Conservation (phyloP, 2,113 vertebrate genomes). For the Echinops telfairi region DNA sequence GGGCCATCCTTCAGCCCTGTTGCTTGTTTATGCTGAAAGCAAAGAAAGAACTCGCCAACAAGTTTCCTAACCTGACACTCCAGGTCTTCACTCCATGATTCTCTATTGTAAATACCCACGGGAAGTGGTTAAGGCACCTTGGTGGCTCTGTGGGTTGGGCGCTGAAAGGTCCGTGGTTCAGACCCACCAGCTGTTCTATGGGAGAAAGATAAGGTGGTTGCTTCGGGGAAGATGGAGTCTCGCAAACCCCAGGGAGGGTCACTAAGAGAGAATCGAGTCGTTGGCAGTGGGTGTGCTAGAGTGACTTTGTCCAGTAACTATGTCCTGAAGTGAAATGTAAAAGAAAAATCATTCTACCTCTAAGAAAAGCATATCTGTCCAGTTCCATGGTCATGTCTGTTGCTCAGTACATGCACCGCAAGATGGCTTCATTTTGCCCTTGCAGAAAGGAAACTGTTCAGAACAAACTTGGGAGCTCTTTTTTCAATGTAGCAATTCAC, state of each 20-base stretch:
- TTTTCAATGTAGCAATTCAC: not conserved
- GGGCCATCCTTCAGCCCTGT: not conserved
- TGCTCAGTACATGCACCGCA: conserved; percentile 31
- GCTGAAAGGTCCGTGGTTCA: no score
- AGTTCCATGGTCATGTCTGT: not conserved
- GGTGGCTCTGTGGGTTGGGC: no score
- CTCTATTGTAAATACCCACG: not conserved
- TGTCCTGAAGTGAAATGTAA: not conserved
- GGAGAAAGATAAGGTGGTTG: no score
- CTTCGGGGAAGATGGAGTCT: no score
- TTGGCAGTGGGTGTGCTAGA: no score
- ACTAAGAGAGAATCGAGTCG: no score
- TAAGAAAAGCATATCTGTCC: not conserved
- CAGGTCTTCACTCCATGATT: not conserved
- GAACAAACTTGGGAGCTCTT: not conserved
- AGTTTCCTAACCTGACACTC: not conserved
- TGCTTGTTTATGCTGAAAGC: not conserved
- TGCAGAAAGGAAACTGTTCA: not conserved
- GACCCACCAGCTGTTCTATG: no score
- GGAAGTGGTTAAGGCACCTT: not conserved
- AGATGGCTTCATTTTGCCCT: conserved; percentile 54
- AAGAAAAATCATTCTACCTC: not conserved
- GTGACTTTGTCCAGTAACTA: not conserved
- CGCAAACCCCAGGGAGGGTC: no score
- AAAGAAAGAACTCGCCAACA: not conserved